A percentile compares a stretch with the other conserved stretches of the same genome.
Conservation (phyloP, 64 coral and sea anemone genomes). For the Actinia equina region DNA sequence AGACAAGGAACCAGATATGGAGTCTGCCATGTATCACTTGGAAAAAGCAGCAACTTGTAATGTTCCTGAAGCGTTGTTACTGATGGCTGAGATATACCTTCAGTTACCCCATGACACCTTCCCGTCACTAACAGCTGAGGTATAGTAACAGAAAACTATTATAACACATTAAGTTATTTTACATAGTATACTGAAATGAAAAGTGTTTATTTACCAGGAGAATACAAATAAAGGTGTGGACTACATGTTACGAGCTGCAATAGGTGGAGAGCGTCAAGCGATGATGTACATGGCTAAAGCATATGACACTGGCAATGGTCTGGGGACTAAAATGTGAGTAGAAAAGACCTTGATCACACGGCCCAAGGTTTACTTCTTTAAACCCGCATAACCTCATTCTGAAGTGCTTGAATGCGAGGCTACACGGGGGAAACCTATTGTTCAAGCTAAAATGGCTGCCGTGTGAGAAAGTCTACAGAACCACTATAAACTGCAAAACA, state of each 20-base stretch:
- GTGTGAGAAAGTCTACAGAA: no score
- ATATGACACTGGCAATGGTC: slow-evolving; percentile 81
- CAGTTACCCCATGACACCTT: slow-evolving; percentile 80
- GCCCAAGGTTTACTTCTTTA: no score
- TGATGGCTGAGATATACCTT: slow-evolving; percentile 85
- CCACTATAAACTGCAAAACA: no score
- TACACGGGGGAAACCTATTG: no score
- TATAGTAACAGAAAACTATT: background rate
- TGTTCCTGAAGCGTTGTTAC: slow-evolving; percentile 62
- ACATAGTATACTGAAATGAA: background rate
- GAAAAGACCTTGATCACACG: no score
- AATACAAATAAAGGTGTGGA: slow-evolving; percentile 71
- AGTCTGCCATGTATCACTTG: slow-evolving; percentile 85
- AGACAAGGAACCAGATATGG: slow-evolving; percentile 65
- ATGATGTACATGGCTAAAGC: slow-evolving; percentile 95
- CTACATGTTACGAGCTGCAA: slow-evolving; percentile 69
- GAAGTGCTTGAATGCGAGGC: no score
- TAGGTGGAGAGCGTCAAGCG: slow-evolving; percentile 66
- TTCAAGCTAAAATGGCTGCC: no score
- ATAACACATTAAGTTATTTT: no score
- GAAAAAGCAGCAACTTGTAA: slow-evolving; percentile 84
- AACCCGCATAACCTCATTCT: no score
- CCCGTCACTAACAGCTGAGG: slow-evolving; percentile 43
- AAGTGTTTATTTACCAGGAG: slow-evolving; percentile 33
- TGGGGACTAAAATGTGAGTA: slow-evolving; percentile 69